Evolutionary conservation across 2,888 invertebrate genomes (phyloP).

Genomic region (Pemphredon lugubris): DNA sequence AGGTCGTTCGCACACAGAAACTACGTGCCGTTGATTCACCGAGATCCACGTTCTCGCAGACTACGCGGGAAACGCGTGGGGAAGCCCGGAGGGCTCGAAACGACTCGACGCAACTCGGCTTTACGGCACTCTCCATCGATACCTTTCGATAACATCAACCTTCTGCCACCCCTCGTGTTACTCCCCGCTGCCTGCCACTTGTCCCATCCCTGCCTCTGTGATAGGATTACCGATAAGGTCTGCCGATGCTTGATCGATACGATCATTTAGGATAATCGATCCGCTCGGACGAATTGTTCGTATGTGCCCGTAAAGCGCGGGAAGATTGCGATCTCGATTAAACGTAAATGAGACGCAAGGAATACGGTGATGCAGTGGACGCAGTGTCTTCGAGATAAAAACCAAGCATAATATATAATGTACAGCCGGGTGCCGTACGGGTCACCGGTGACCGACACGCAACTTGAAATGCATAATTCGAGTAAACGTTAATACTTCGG

Average conservation of each 20-base stretch:
- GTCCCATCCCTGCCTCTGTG: conserved; percentile 41
- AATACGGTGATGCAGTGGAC: too few relatives aligned
- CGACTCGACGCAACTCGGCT: conserved; percentile 39
- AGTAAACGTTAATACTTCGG: too few relatives aligned
- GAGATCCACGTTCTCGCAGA: conserved; percentile 8
- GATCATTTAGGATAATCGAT: conserved; percentile 9
- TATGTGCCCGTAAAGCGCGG: too few relatives aligned
- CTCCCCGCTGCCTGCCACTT: conserved; percentile 49
- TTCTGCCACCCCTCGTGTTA: conserved; percentile 49
- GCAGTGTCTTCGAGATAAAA: too few relatives aligned
- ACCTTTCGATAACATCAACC: conserved; percentile 67
- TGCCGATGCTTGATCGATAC: conserved; percentile 30
- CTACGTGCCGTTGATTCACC: conserved; percentile 3
- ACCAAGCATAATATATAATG: too few relatives aligned
- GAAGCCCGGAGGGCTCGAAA: conserved; percentile 56
- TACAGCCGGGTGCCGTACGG: too few relatives aligned
- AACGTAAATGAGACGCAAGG: too few relatives aligned
- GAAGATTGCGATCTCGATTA: too few relatives aligned
- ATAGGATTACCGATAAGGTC: conserved; percentile 28
- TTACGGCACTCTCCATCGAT: conserved; percentile 58
- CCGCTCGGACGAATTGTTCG: background rate
- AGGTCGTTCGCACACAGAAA: conserved; percentile 33
- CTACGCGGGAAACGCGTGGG: conserved; percentile 8
- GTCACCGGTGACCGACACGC: too few relatives aligned
- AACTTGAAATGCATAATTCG: too few relatives aligned